Evolutionary conservation across 1,140 invertebrate species (phyloP).

Genomic region (Scylla paramamosain): DNA sequence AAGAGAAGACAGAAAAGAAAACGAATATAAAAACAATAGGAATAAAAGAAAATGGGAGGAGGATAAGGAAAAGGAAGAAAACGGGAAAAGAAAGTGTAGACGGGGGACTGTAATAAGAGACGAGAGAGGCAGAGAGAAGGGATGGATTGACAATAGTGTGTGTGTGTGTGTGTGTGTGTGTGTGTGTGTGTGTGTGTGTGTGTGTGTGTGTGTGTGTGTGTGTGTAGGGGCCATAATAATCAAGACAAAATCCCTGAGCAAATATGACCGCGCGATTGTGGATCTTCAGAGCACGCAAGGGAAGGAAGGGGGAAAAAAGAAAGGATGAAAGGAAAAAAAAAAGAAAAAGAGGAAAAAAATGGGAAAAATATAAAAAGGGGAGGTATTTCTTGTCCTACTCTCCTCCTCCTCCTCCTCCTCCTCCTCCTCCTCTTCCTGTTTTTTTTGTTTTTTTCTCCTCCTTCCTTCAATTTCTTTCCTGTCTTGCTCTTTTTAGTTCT

Average conservation of each 20-base stretch:
- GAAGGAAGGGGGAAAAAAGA: not conserved
- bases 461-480: no score
- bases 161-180: conserved; percentile 7
- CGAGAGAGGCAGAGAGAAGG: not conserved
- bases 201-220: not conserved
- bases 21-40: no score
- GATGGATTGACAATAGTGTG: not conserved
- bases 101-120: no score
- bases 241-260: not conserved
- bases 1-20: not conserved
- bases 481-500: no score
- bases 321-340: not conserved
- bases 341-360: not conserved
- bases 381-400: no score
- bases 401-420: no score
- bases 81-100: not conserved
- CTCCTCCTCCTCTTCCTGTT: no score
- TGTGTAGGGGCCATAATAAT: not conserved
- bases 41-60: not conserved
- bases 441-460: no score
- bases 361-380: not conserved
- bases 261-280: not conserved
- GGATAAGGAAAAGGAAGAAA: not conserved
- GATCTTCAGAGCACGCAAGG: not conserved
- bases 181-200: conserved; percentile 1